Evolutionary conservation across 92 coral and sea anemone genomes (phyloP).

Genomic region (Scolanthus callimorphus): DNA sequence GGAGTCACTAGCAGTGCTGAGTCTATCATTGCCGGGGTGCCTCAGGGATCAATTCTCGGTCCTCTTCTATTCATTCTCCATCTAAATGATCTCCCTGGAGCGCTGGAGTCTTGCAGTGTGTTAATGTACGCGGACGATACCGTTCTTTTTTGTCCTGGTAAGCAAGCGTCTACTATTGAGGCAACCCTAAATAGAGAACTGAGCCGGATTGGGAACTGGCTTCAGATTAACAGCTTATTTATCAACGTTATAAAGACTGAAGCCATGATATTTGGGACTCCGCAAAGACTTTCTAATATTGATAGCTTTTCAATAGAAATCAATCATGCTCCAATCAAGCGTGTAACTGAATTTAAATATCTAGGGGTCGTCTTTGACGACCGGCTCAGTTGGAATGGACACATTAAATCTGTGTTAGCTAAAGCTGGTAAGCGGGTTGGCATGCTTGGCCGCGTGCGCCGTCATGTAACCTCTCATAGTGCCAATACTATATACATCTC

Average conservation of each 20-base stretch:
- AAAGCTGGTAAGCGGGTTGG: conserved; percentile 50
- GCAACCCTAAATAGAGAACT: conserved; percentile 10
- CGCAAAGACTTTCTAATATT: conserved; percentile 17
- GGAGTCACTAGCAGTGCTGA: background rate
- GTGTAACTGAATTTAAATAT: conserved; percentile 23
- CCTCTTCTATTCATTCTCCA: background rate
- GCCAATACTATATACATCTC: conserved; percentile 36
- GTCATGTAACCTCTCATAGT: conserved; percentile 9
- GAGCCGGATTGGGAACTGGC: conserved; percentile 15
- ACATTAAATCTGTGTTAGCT: conserved; percentile 16
- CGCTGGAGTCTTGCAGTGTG: background rate
- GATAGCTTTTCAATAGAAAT: conserved; percentile 10
- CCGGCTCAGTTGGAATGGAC: conserved; percentile 29
- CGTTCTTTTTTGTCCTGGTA: background rate
- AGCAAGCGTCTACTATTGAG: conserved; percentile 5
- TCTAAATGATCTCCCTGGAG: conserved; percentile 4
- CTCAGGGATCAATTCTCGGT: conserved; percentile 22
- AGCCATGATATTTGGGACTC: conserved; percentile 43
- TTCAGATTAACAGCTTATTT: conserved; percentile 29
- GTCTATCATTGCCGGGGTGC: conserved; percentile 13
- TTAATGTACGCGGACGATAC: conserved; percentile 9
- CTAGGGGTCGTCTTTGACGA: conserved; percentile 34
- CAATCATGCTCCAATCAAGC: conserved; percentile 19
- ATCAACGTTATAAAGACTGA: conserved; percentile 35
- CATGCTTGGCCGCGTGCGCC: conserved; percentile 35